Evolutionary conservation across 2,888 invertebrate species (phyloP), one percentile per base, ranked within the genome.

Genomic region (Hydrotaea diabolus): DNA sequence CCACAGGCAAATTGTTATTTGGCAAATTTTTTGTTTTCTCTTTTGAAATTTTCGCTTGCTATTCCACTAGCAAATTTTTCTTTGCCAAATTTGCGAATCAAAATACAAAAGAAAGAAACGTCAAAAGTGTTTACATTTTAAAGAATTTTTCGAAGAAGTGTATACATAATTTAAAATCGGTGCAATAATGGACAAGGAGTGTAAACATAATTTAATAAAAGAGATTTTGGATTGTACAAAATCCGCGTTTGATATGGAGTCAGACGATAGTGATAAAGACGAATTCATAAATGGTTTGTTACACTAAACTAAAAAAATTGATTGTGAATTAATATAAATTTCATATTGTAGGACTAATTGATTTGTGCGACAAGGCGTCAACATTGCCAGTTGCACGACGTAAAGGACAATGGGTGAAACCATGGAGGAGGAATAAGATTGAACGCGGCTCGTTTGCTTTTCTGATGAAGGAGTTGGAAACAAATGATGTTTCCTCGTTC

Each of bases 391-490:
- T 31, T 26, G 66, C 17, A 43, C 31, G 39, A 31, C n/a, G 15
- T n/a, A 49, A 49, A n/a, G 17, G 66, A 19, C 36, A 64, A 31
- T 64, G 36, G 36, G 39, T 64, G 39, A 69, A 69, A 23, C 43
- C 43, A 49, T 43, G 69, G 69, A 11, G 46, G 43, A 43, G 23
- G 23, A 46, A 43, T 21, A 69, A 23, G 19, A 13, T 23, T 19
- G 43, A 43, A 43, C 69, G 69, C 69, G 69, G 69, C 46, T 69
- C 43, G 46, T 69, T 69, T 69, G 43, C 69, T 23, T 69, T 69
- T 19, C 23, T 69, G 69, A 69, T 15, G 19, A 69, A 69, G 46
- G 69, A 69, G 69, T 23, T 69, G 69, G 13, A 53, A 31, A 7
- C 55, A 23, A 57, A 21, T 21, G 71, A 71, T 36, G 77, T 53